A percentile compares a stretch with the other conserved stretches of the same genome.
Evolutionary conservation across 2,797 vertebrate genomes (phyloP).

Genomic region (Antennarius maculatus): DNA sequence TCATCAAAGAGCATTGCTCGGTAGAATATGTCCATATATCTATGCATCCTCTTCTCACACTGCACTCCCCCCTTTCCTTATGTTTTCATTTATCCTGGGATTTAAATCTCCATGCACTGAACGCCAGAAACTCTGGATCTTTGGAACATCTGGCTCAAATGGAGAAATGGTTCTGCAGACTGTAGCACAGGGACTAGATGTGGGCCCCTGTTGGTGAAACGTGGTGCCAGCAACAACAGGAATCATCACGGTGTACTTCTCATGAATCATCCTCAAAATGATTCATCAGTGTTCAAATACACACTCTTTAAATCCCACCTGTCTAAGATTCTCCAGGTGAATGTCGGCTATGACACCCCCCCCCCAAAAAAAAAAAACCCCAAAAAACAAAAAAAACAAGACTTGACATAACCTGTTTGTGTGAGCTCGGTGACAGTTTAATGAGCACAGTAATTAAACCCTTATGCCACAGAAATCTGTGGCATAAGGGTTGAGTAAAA

Average conservation of each 20-base stretch:
- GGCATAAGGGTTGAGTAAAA: too few relatives aligned
- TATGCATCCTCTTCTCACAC: conserved; percentile 30
- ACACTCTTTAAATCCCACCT: conserved; percentile 1
- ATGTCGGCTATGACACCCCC: neutral
- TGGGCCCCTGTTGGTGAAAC: conserved; percentile 33
- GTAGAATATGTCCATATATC: conserved; percentile 22
- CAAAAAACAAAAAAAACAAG: conserved; percentile 5
- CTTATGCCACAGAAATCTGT: neutral
- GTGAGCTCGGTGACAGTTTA: conserved; percentile 35
- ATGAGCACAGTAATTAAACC: conserved; percentile 26
- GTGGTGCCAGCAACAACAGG: conserved; percentile 37
- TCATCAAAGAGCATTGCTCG: conserved; percentile 7
- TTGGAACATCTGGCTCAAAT: conserved; percentile 75
- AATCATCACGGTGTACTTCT: conserved; percentile 31
- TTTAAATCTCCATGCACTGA: conserved; percentile 53
- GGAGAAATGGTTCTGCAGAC: conserved; percentile 69
- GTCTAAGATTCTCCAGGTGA: neutral
- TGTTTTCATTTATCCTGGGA: conserved; percentile 73
- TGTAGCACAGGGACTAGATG: conserved; percentile 15
- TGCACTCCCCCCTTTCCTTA: conserved; percentile 34
- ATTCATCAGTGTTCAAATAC: conserved; percentile 25
- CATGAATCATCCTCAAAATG: neutral
- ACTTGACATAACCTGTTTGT: conserved; percentile 14
- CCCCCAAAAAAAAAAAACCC: too few relatives aligned
- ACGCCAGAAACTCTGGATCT: conserved; percentile 58